A percentile compares a stretch with the other conserved stretches of the same genome.
These are phyloP conservation scores for Lucilia sericata DNA, from an alignment of 1,140 invertebrate genomes.

Conservation along the genomic window DNA sequence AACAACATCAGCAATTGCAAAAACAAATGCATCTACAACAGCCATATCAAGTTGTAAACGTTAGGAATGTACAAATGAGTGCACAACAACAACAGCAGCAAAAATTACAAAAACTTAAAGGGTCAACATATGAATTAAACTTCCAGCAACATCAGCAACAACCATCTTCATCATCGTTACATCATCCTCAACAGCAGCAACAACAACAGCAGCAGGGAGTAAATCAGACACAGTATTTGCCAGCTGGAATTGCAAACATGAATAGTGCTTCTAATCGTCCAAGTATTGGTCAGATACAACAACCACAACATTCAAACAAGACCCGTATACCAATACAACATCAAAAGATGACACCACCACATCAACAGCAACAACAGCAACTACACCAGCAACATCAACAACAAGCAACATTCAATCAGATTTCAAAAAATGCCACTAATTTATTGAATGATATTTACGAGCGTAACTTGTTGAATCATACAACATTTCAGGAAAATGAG, in stretches of 20 bases:
- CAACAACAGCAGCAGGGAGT: neutral
- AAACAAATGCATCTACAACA: slow-evolving; percentile 22
- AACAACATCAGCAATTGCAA: slow-evolving; percentile 32
- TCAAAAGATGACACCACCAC: slow-evolving; percentile 26
- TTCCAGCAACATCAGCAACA: slow-evolving; percentile 29
- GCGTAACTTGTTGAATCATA: slow-evolving; percentile 52
- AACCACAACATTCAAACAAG: slow-evolving; percentile 22
- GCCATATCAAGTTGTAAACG: neutral
- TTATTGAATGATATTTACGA: slow-evolving; percentile 53
- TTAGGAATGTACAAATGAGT: neutral
- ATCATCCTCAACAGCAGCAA: neutral
- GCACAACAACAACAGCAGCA: slow-evolving; percentile 44
- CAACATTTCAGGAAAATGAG: slow-evolving; percentile 47
- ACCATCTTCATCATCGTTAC: neutral
- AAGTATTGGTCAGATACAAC: neutral
- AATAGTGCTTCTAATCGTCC: neutral
- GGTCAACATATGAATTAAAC: neutral
- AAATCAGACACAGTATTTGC: neutral
- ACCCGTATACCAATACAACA: slow-evolving; percentile 48
- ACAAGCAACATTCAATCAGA: slow-evolving; percentile 53
- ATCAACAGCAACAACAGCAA: slow-evolving; percentile 45
- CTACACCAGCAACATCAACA: slow-evolving; percentile 40
- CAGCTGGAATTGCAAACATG: neutral
- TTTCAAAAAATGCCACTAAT: slow-evolving; percentile 54
- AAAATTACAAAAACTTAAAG: slow-evolving; percentile 18